Evolutionary conservation across 2,888 invertebrate species (phyloP).

Genomic region (Leucozona laternaria): DNA sequence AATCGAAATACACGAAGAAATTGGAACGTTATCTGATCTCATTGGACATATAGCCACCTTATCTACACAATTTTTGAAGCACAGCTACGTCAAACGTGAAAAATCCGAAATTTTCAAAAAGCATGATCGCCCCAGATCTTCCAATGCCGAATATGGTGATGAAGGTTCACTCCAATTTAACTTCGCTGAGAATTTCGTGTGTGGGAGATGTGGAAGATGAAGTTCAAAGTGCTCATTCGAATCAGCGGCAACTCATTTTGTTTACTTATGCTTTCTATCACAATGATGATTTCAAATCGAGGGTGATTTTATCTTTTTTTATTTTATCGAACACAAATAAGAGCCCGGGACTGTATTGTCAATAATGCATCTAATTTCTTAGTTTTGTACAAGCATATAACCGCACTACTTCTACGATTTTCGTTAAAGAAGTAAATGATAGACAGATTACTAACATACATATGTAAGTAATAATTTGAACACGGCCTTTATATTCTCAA

Average conservation of each 20-base stretch:
- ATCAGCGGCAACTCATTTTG: background rate
- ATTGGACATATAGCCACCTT: background rate
- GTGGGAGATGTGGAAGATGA: background rate
- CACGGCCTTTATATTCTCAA: background rate
- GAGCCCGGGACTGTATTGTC: background rate
- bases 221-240: background rate
- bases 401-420: background rate
- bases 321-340: background rate
- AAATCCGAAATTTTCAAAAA: background rate
- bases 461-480: background rate
- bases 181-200: background rate
- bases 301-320: background rate
- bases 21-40: background rate
- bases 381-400: background rate
- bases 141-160: background rate
- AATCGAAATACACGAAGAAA: background rate
- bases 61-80: background rate
- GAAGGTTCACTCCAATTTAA: background rate
- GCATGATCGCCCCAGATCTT: background rate
- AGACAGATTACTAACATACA: background rate
- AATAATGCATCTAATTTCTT: background rate
- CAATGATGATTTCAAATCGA: background rate
- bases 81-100: background rate
- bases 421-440: background rate
- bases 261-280: background rate